A percentile compares a stretch with the other conserved stretches of the same genome.
These are phyloP conservation scores for Silurus lanzhouensis DNA, from an alignment of 2,797 vertebrate species.

Conservation along the genomic window DNA sequence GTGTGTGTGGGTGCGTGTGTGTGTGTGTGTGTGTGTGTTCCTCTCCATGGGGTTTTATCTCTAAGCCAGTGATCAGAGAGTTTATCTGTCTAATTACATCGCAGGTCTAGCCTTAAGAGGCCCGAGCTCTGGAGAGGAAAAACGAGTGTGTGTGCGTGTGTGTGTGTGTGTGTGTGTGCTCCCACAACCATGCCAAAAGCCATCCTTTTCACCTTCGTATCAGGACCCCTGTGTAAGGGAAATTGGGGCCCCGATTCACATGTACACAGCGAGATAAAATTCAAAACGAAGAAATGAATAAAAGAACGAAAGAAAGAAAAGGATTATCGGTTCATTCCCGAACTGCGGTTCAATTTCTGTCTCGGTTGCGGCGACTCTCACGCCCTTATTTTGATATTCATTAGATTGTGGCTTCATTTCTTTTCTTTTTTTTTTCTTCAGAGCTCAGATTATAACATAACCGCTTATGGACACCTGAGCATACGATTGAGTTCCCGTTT, in stretches of 20 bases:
- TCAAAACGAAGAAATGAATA: conserved; percentile 52
- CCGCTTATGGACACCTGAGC: no score
- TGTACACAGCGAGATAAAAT: conserved; percentile 69
- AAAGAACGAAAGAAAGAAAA: background rate
- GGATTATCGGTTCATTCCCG: conserved; percentile 41
- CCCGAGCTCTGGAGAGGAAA: conserved; percentile 58
- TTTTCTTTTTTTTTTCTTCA: background rate
- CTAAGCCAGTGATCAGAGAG: conserved; percentile 64
- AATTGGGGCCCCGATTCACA: conserved; percentile 59
- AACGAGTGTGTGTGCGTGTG: conserved; percentile 29
- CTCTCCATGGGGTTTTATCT: conserved; percentile 77
- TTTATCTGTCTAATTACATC: conserved; percentile 81
- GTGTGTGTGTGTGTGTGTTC: conserved; percentile 33
- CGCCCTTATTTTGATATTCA: background rate
- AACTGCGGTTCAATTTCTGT: background rate
- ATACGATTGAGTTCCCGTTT: no score
- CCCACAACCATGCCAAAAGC: conserved; percentile 12
- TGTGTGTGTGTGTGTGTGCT: conserved; percentile 21
- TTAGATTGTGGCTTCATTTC: conserved; percentile 19
- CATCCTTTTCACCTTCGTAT: conserved; percentile 62
- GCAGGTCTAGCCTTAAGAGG: conserved; percentile 72
- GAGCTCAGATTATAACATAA: conserved; percentile 7
- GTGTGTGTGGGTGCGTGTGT: conserved; percentile 17
- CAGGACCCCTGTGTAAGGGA: conserved; percentile 67
- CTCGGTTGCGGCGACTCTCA: background rate